Base-by-base conservation (phyloP, 2,888 invertebrate genomes). In the Himalopsyche japonica region DNA sequence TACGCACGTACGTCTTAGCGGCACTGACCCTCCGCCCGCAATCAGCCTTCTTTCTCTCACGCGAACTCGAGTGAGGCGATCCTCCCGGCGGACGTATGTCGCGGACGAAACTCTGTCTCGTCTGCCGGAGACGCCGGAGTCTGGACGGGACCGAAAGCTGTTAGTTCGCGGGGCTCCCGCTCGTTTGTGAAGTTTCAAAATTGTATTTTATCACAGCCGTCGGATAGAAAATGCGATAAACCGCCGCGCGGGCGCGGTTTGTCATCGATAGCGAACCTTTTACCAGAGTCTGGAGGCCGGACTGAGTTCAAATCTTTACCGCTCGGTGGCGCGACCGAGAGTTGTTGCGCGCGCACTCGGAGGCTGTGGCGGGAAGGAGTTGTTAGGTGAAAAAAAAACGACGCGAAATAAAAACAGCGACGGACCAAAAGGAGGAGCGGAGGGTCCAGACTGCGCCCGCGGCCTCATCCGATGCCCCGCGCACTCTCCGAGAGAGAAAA, bases 391-490 rank as follows among this genome's bases (percentile, higher is more conserved):
- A 49, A 83, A 64, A 77, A 84, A 83, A 86, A 82, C 84, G 82
- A 79, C 86, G 76, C 84, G 79, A 84, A 83, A 86, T 86, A 84
- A 86, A 86, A 86, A 86, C 80, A 83, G 84, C 86, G 83, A 47
- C 86, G 76, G 82, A 82, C 57, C 81, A 84, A 86, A 86, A 84
- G 80, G 86, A 86, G 83, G 84, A 86, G 86, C 82, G 76, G 81
- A 84, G 83, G 57, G 84, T 84, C 84, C 86, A 86, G 86, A 84
- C 86, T 83, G 83, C 80, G 86, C 84, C 86, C 79, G 82, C 81
- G 84, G 86, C 84, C 77, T 76, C 81, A 37, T 64, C 27, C 34
- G 48, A 49, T 43, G 37, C 80, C 76, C 37, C 48, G 34, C 49
- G 37, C 78, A 18, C 48, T 27, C 82, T 70, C 24, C 49, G 18